phyloP scores from a whole-genome alignment of 1,140 invertebrate species.

The Halesus radiatus region DNA sequence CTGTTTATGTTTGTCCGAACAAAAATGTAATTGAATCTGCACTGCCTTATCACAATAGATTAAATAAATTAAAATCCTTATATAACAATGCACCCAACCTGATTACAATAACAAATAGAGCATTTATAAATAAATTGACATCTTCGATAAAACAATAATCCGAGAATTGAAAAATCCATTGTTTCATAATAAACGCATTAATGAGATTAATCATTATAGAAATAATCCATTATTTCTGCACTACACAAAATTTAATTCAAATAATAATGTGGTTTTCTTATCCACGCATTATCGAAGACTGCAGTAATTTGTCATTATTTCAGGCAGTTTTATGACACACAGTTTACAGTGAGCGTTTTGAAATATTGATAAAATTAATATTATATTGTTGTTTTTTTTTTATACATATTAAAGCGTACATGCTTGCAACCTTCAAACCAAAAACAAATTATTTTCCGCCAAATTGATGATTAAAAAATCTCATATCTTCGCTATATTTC shows the following conservation, averaged over 20 bases:
- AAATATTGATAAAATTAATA: slow-evolving; percentile 28
- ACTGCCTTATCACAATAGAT: slow-evolving; percentile 11
- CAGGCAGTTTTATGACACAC: slow-evolving; percentile 3
- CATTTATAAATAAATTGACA: slow-evolving; percentile 12
- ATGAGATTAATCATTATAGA: slow-evolving; percentile 15
- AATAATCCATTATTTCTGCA: slow-evolving; percentile 32
- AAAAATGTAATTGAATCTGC: slow-evolving; percentile 1
- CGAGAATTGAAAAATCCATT: not conserved
- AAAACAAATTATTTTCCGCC: too few relatives aligned
- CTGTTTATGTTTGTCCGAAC: not conserved
- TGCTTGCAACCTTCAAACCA: too few relatives aligned
- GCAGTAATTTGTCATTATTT: slow-evolving; percentile 37
- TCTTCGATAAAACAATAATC: not conserved
- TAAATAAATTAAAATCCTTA: slow-evolving; percentile 26
- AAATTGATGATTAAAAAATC: too few relatives aligned
- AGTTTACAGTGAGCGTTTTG: not conserved
- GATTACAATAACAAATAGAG: slow-evolving; percentile 3
- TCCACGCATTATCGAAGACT: slow-evolving; percentile 20
- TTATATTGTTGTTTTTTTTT: too few relatives aligned
- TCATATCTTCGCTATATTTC: too few relatives aligned
- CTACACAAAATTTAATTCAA: slow-evolving; percentile 7
- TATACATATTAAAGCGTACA: too few relatives aligned
- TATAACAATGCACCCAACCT: not conserved
- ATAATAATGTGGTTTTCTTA: slow-evolving; percentile 4
- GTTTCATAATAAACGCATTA: slow-evolving; percentile 25